Evolutionary conservation across 2,888 invertebrate species (phyloP).

Genomic region (Hirudinaria manillensis): DNA sequence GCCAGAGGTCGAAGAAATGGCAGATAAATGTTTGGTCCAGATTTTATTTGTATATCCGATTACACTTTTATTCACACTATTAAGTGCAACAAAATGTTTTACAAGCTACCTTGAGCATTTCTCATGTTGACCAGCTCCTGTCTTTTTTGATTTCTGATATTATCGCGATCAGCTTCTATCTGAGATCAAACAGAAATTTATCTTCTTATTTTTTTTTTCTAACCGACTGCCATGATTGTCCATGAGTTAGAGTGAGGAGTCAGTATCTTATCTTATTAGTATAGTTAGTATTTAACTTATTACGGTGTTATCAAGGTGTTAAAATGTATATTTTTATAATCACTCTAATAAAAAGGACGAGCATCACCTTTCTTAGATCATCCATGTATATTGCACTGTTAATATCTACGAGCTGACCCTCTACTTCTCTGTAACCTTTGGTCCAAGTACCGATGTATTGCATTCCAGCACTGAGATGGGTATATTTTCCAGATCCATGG

Average conservation of each 20-base stretch:
- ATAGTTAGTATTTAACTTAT: no score
- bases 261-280: no score
- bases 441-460: conserved; percentile 27
- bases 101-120: not conserved
- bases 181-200: not conserved
- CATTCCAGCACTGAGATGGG: conserved; percentile 24
- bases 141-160: conserved; percentile 11
- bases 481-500: conserved; percentile 25
- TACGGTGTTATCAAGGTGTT: no score
- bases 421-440: conserved; percentile 14
- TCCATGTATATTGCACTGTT: conserved; percentile 27
- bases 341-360: not conserved
- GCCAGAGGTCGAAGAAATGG: no score
- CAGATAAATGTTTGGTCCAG: no score
- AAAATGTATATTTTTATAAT: not conserved
- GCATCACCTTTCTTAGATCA: conserved; percentile 15
- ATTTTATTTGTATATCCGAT: no score
- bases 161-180: conserved; percentile 24
- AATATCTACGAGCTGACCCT: conserved; percentile 25
- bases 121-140: not conserved
- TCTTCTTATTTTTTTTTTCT: no score
- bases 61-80: no score
- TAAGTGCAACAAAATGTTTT: no score
- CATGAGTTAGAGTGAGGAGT: no score
- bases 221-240: no score